Evolutionary conservation across 2,888 invertebrate genomes (phyloP).

Genomic region (Sipha maydis): DNA sequence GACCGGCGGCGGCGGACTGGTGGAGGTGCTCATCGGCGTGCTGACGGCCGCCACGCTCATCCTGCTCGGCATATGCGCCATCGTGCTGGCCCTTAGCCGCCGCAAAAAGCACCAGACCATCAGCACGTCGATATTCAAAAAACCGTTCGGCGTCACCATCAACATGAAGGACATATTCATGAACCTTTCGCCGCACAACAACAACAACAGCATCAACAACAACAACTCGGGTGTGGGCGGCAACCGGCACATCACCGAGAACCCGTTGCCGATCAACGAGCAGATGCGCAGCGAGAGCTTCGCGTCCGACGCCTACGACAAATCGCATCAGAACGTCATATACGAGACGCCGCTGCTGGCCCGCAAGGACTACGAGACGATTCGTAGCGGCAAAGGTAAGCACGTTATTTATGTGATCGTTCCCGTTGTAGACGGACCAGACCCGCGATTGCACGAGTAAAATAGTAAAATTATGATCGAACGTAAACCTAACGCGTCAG

Average conservation of each 20-base stretch:
- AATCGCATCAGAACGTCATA: constrained; percentile 69
- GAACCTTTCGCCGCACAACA: constrained; percentile 72
- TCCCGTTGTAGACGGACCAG: no score
- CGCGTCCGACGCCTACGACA: constrained; percentile 42
- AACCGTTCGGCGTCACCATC: constrained; percentile 75
- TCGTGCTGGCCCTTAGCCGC: constrained; percentile 73
- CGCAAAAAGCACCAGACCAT: constrained; percentile 74
- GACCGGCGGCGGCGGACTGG: constrained; percentile 71
- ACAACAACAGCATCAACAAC: constrained; percentile 63
- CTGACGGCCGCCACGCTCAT: constrained; percentile 76
- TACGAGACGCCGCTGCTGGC: constrained; percentile 63
- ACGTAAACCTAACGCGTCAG: background rate
- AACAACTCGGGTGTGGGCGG: background rate
- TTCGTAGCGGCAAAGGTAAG: constrained; percentile 43
- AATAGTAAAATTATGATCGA: no score
- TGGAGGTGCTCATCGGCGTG: constrained; percentile 74
- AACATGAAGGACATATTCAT: constrained; percentile 76
- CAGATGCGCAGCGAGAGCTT: constrained; percentile 60
- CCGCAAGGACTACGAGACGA: constrained; percentile 56
- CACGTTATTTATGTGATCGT: no score
- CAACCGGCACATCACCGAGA: constrained; percentile 61
- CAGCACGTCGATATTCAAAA: constrained; percentile 72
- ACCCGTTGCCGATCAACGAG: constrained; percentile 58
- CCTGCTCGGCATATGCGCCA: constrained; percentile 73
- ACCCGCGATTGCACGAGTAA: no score